Evolutionary conservation across 1,140 invertebrate genomes (phyloP), one percentile per base, ranked within the genome.

Genomic region (Bactericera cockerelli): DNA sequence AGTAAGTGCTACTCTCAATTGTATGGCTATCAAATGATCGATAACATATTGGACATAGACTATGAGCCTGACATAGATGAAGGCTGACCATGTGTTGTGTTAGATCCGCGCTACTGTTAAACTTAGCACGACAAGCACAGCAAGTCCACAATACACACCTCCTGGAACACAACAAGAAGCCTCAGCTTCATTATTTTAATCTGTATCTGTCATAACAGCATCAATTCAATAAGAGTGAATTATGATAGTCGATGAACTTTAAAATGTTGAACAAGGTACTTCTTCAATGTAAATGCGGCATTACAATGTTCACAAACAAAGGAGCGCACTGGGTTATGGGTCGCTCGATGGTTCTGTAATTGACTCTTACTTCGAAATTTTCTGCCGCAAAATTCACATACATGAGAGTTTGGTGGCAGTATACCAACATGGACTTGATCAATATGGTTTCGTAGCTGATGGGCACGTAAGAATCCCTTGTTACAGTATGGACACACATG

Each of bases 271-370:
- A 49, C 42, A 22, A 49, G 42, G 19, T 49, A 49, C 19, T 49
- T 49, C 19, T 49, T 49, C 4, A 49, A 4, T 4, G 42, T 49
- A n/a, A 49, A 49, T n/a, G n/a, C 22, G n/a, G 42, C 42, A 8
- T 16, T 8, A 49, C 42, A 49, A 49, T 49, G 42, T n/a, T 49
- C 42, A 49, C 42, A 49, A 4, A n/a, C 42, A 49, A 49, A 49
- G 22, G 42, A 22, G n/a, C 42, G 42, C 4, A 49, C n/a, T 4
- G 22, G 22, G 8, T 16, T 19, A 22, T 49, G 42, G 8, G 42
- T 49, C n/a, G 4, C 42, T n/a, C 19, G n/a, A 22, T 49, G 42
- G 3, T 22, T 49, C 22, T n/a, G n/a, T 16, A 49, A 6, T n/a
- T 49, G 8, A 49, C 3, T 16, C 4, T n/a, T 4, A 10, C 8